Conservation (phyloP, 2,797 vertebrate genomes). For the Gymnocypris eckloni region DNA sequence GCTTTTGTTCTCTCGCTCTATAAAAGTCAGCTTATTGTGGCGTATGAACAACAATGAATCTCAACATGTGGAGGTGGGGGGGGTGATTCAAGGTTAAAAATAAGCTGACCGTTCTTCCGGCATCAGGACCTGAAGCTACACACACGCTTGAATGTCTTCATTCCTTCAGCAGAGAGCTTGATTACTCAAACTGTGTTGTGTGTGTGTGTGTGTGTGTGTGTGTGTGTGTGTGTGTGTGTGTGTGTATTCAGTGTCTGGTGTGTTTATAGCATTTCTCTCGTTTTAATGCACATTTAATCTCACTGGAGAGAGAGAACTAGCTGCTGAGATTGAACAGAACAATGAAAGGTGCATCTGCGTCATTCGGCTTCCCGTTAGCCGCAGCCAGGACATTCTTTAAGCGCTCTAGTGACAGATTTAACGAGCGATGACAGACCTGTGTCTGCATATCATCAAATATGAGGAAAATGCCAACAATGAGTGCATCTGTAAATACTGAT, state of each 20-base stretch:
- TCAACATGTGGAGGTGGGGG: background rate
- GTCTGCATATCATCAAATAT: background rate
- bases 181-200: background rate
- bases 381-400: background rate
- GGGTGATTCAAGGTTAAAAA: conserved; percentile 56
- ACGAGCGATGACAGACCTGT: background rate
- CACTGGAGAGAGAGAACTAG: background rate
- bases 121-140: conserved; percentile 37
- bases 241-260: background rate
- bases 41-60: conserved; percentile 18
- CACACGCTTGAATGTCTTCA: conserved; percentile 27
- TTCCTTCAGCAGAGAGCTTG: background rate
- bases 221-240: too few species aligned
- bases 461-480: background rate
- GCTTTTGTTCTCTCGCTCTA: background rate
- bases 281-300: background rate
- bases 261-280: background rate
- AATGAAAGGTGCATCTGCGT: conserved; percentile 35
- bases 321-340: conserved; percentile 5
- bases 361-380: conserved; percentile 34
- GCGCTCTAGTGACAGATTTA: conserved; percentile 20
- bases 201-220: too few species aligned
- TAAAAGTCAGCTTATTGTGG: background rate
- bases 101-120: conserved; percentile 45
- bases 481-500: background rate